These are phyloP conservation scores for Corticium candelabrum DNA, from an alignment of 37 sponge, comb jelly and placozoan genomes.

Conservation along the genomic window DNA sequence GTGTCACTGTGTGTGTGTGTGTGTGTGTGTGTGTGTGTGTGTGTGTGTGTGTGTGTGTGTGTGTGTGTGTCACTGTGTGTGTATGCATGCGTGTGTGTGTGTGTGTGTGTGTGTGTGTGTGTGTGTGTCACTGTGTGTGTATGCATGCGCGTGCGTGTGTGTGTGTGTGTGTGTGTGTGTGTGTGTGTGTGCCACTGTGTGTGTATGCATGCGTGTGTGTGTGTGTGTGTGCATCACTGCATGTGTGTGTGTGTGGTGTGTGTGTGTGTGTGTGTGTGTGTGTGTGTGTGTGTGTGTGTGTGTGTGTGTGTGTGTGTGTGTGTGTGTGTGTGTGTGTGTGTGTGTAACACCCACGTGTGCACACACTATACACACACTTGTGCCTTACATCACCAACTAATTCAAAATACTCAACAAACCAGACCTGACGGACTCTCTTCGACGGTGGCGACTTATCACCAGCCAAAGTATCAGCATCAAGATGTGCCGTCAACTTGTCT, in stretches of 20 bases:
- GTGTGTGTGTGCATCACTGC: too few relatives aligned
- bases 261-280: background rate
- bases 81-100: background rate
- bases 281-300: conserved; percentile 1
- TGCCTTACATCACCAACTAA: too few relatives aligned
- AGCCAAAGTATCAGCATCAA: too few relatives aligned
- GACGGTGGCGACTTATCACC: too few relatives aligned
- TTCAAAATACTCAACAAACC: too few relatives aligned
- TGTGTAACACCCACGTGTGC: too few relatives aligned
- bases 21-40: conserved; percentile 1
- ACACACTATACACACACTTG: too few relatives aligned
- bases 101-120: background rate
- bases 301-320: background rate
- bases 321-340: conserved; percentile 1
- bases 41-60: conserved; percentile 1
- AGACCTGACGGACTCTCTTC: too few relatives aligned
- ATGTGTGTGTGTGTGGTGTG: too few relatives aligned
- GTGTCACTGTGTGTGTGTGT: background rate
- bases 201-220: background rate
- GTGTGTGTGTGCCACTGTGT: too few relatives aligned
- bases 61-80: background rate
- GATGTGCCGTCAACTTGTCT: too few relatives aligned
- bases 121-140: background rate
- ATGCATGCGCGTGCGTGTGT: background rate
- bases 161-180: background rate